phyloP scores from a whole-genome alignment of 2,888 invertebrate species.

The Bhutanitis thaidina region DNA sequence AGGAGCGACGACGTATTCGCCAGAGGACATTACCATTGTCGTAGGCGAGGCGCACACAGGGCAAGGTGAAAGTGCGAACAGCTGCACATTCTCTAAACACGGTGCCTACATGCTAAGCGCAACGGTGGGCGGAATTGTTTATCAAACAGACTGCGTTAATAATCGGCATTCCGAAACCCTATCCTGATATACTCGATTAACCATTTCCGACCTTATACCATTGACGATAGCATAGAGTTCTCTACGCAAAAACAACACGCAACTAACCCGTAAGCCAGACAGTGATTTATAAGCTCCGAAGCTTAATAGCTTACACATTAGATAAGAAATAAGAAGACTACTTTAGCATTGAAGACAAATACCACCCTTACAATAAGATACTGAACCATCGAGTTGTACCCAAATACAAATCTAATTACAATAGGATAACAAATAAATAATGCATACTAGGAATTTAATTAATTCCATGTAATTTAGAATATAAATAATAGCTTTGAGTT shows the following conservation, averaged over 20 bases:
- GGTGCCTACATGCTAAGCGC: conserved; percentile 34
- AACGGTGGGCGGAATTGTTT: conserved; percentile 46
- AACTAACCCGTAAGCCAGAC: conserved; percentile 29
- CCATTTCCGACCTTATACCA: conserved; percentile 25
- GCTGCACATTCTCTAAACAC: conserved; percentile 39
- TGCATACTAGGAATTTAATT: too few relatives aligned
- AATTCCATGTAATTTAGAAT: too few relatives aligned
- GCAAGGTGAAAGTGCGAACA: conserved; percentile 67
- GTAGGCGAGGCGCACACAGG: conserved; percentile 47
- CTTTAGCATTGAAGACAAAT: conserved; percentile 17
- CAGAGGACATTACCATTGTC: conserved; percentile 43
- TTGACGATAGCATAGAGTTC: not conserved
- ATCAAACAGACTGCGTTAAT: conserved; percentile 30
- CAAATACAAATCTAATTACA: not conserved
- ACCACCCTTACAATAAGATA: not conserved
- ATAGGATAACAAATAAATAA: not conserved
- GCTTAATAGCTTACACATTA: conserved; percentile 37
- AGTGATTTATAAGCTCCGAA: conserved; percentile 33
- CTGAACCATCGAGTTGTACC: not conserved
- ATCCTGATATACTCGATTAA: conserved; percentile 16
- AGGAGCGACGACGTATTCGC: conserved; percentile 25
- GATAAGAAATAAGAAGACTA: conserved; percentile 36
- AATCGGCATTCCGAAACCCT: conserved; percentile 26
- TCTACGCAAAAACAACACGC: conserved; percentile 17
- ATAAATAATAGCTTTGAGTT: too few relatives aligned